Evolutionary conservation across 2,113 vertebrate genomes (phyloP), one percentile per base, ranked within the genome.

Genomic region (Cololabis saira): DNA sequence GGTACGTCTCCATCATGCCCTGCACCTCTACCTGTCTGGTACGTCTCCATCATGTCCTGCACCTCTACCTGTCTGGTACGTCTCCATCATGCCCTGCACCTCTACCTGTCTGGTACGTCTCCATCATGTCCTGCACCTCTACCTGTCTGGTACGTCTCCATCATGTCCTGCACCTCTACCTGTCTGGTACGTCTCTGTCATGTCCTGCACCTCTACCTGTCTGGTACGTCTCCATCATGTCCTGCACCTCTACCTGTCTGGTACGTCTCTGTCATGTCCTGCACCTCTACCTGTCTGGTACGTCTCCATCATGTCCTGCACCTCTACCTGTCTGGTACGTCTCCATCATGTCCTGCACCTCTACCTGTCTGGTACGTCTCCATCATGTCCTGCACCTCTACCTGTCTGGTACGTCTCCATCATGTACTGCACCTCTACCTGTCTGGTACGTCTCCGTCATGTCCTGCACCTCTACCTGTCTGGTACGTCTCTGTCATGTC

Each of bases 371-470:
- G 1, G 98, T 94, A 78, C 96, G 94, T 84, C 98, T 97, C 71
- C 94, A 74, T 83, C 97, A 99, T 90, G 94, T 95, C 37, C 84
- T 95, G 0, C 94, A 96, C 90, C 94, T 98, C 3, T 98, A 99
- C 91, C 90, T 99, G 79, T 51, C 81, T 99, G 1, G 98, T 94
- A 78, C 96, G 94, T 84, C 98, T 97, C 71, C 94, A 74, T 83
- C 97, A 99, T 90, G 94, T 95, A 41, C 84, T 95, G 0, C 94
- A 96, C 90, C 94, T 98, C 3, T 98, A 99, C 91, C 90, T 99
- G 79, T 93, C 94, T 92, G 98, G 97, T 95, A n/a, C n/a, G n/a
- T n/a, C n/a, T n/a, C n/a, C n/a, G n/a, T n/a, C n/a, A 99, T 90
- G 94, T 95, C 37, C 84, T 95, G 0, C 94, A 96, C 90, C 94